Percentiles rank a stretch among this genome's conserved stretches.
Conservation (phyloP, 2,888 invertebrate genomes). For the Rutpela maculata region DNA sequence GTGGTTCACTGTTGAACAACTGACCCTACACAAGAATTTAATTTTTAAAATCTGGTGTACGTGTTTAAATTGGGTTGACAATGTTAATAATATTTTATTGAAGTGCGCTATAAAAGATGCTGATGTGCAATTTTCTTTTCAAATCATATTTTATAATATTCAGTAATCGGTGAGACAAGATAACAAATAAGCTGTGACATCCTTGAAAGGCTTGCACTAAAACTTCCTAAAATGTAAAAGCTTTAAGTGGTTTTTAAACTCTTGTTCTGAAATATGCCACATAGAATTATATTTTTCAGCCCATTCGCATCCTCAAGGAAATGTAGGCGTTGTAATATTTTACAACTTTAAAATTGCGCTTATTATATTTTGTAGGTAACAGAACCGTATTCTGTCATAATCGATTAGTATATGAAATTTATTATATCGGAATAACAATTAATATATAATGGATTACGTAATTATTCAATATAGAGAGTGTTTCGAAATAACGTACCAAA, state of each 20-base stretch:
- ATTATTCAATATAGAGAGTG: too few relatives aligned
- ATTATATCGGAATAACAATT: too few relatives aligned
- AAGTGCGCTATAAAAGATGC: background rate
- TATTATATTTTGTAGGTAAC: background rate
- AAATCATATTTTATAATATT: background rate
- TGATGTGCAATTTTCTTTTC: background rate
- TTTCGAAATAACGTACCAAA: too few relatives aligned
- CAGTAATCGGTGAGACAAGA: background rate
- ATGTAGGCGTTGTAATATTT: background rate
- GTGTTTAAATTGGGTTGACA: too few relatives aligned
- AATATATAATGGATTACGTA: too few relatives aligned
- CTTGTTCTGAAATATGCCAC: slow-evolving; percentile 20
- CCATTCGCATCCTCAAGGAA: too few relatives aligned
- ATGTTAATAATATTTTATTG: background rate
- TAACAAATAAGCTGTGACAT: slow-evolving; percentile 14
- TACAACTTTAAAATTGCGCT: background rate
- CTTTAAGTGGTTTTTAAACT: slow-evolving; percentile 35
- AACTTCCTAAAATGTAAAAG: slow-evolving; percentile 26
- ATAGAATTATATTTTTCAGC: slow-evolving; percentile 3
- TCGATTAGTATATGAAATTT: too few relatives aligned
- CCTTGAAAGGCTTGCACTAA: slow-evolving; percentile 13
- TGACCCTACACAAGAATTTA: too few relatives aligned
- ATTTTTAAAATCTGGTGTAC: too few relatives aligned
- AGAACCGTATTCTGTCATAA: too few relatives aligned
- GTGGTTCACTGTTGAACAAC: too few relatives aligned